Evolutionary conservation across 2,113 vertebrate genomes (phyloP).

Genomic region (Cyprinodon tularosa): DNA sequence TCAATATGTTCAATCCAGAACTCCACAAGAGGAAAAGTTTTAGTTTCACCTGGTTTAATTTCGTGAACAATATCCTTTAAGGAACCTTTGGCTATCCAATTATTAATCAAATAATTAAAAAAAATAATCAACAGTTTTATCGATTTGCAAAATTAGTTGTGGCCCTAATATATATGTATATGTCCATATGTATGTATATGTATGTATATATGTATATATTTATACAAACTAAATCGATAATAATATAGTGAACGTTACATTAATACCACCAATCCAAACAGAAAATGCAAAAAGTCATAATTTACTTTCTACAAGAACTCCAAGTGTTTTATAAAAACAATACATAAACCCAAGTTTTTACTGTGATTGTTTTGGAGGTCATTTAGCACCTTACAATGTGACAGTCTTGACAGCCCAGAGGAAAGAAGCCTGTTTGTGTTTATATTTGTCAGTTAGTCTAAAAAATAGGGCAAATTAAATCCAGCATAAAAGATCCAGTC

Average conservation of each 20-base stretch:
- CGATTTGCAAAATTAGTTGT: too few relatives aligned
- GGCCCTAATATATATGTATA: too few relatives aligned
- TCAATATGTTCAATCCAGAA: too few relatives aligned
- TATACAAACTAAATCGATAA: slow-evolving; percentile 76
- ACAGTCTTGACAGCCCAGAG: slow-evolving; percentile 49
- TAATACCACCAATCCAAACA: slow-evolving; percentile 74
- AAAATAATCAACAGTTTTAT: too few relatives aligned
- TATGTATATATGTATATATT: background rate
- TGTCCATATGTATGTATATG: background rate
- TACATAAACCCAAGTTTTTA: slow-evolving; percentile 53
- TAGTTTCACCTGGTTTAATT: too few relatives aligned
- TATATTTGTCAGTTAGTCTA: slow-evolving; percentile 52
- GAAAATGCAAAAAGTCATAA: slow-evolving; percentile 66
- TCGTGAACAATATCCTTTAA: too few relatives aligned
- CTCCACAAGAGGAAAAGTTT: too few relatives aligned
- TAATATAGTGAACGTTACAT: slow-evolving; percentile 69
- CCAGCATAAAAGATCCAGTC: slow-evolving; percentile 17
- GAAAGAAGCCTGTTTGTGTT: slow-evolving; percentile 48
- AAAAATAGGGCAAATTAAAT: background rate
- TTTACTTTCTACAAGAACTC: slow-evolving; percentile 66
- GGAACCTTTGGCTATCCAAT: too few relatives aligned
- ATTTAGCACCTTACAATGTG: slow-evolving; percentile 71
- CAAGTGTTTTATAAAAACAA: slow-evolving; percentile 63
- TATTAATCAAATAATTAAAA: too few relatives aligned
- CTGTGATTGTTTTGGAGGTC: slow-evolving; percentile 68